Evolutionary conservation across 2,888 invertebrate genomes (phyloP).

Genomic region (Clanis bilineata): DNA sequence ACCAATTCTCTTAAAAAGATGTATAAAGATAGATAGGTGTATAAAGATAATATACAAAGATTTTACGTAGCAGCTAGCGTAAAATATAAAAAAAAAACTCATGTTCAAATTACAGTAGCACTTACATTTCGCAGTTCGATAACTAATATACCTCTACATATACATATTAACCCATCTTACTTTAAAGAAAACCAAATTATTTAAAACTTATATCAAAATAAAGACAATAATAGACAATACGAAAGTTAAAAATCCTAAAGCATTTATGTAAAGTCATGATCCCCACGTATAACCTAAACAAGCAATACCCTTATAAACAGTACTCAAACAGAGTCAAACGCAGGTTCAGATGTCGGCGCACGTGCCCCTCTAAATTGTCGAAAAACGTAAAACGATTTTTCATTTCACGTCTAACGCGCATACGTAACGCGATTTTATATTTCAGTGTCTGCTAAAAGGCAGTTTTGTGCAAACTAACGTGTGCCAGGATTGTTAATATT

Average conservation of each 20-base stretch:
- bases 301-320: not conserved
- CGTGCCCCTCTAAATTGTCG: slow-evolving; percentile 25
- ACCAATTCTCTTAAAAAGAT: no score
- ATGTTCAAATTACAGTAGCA: no score
- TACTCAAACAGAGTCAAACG: not conserved
- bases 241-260: not conserved
- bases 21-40: no score
- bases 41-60: no score
- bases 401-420: slow-evolving; percentile 37
- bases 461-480: slow-evolving; percentile 53
- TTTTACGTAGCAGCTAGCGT: no score
- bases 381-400: slow-evolving; percentile 31
- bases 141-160: no score
- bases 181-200: no score
- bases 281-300: not conserved
- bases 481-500: slow-evolving; percentile 54
- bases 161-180: no score
- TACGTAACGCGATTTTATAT: slow-evolving; percentile 49
- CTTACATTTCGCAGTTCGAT: no score
- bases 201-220: no score
- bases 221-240: not conserved
- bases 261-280: not conserved
- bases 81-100: no score
- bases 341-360: slow-evolving; percentile 2
- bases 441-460: slow-evolving; percentile 60